Conservation (phyloP, 2,888 invertebrate genomes). For the Rambutsinella grinnellia region DNA sequence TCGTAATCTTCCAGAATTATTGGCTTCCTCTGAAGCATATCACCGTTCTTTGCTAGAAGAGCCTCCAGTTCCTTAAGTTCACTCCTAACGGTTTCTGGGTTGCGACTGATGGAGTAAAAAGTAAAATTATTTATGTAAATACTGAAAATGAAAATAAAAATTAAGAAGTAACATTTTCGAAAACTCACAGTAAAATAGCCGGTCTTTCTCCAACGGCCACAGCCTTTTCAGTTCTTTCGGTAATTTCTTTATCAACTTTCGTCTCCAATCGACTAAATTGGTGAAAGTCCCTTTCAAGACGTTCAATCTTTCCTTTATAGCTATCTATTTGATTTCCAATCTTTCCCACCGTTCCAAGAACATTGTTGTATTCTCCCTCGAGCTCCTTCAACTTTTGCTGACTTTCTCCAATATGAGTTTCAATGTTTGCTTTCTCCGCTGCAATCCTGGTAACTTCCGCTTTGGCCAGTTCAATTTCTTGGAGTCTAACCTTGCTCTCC, state of each 20-base stretch:
- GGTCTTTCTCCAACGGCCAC: slow-evolving; percentile 11
- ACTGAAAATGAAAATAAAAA: neutral
- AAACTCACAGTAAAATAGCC: neutral
- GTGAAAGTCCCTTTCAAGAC: neutral
- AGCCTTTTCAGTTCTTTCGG: neutral
- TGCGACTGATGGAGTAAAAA: neutral
- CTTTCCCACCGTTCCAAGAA: neutral
- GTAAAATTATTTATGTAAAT: neutral
- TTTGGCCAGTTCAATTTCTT: slow-evolving; percentile 7
- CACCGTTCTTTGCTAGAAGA: neutral
- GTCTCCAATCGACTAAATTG: neutral
- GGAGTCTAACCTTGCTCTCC: neutral
- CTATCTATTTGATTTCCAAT: slow-evolving; percentile 6
- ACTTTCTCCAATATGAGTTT: slow-evolving; percentile 27
- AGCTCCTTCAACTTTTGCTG: slow-evolving; percentile 14
- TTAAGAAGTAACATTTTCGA: neutral
- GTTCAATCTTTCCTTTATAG: neutral
- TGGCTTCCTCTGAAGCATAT: slow-evolving; percentile 12
- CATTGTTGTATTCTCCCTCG: neutral
- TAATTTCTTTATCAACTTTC: slow-evolving; percentile 1
- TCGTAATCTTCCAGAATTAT: slow-evolving; percentile 12
- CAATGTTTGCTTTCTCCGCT: slow-evolving; percentile 13
- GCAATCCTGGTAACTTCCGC: neutral
- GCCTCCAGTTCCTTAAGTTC: slow-evolving; percentile 11
- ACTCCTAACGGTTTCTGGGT: slow-evolving; percentile 6